phyloP scores from a whole-genome alignment of 2,797 vertebrate genomes.

The Sparus aurata region DNA sequence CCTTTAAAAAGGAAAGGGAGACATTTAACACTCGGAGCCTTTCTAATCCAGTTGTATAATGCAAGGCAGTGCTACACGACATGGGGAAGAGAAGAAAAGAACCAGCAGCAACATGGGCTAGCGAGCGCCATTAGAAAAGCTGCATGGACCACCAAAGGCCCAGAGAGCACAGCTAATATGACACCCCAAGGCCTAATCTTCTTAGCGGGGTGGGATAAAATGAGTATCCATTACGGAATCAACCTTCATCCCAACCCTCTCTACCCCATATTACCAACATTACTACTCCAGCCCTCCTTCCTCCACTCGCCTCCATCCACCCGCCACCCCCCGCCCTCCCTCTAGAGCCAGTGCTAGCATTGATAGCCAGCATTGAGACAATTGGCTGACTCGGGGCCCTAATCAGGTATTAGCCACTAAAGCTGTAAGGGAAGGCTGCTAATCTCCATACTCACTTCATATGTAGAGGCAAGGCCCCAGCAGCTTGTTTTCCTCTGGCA shows the following conservation, averaged over 20 bases:
- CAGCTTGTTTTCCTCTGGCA: slow-evolving; percentile 88
- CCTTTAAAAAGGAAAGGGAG: slow-evolving; percentile 75
- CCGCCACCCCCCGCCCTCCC: slow-evolving; percentile 58
- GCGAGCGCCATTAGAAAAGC: slow-evolving; percentile 91
- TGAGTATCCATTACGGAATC: slow-evolving; percentile 99
- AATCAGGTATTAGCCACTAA: slow-evolving; percentile 98
- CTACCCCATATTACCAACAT: slow-evolving; percentile 67
- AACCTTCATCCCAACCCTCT: slow-evolving; percentile 92
- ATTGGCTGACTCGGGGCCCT: slow-evolving; percentile 93
- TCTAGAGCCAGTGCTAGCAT: slow-evolving; percentile 89
- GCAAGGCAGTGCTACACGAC: slow-evolving; percentile 88
- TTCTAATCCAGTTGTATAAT: slow-evolving; percentile 87
- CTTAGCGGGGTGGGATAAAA: slow-evolving; percentile 98
- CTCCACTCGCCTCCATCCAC: slow-evolving; percentile 29
- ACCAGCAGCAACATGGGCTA: slow-evolving; percentile 64
- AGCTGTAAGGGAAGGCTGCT: slow-evolving; percentile 94
- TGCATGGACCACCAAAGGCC: slow-evolving; percentile 91
- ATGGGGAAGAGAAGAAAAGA: slow-evolving; percentile 58
- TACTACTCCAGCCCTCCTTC: slow-evolving; percentile 58
- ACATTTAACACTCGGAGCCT: slow-evolving; percentile 82
- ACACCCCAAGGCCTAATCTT: slow-evolving; percentile 99
- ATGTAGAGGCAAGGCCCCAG: slow-evolving; percentile 91
- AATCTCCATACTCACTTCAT: slow-evolving; percentile 99
- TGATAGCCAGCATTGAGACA: slow-evolving; percentile 94
- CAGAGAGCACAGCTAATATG: slow-evolving; percentile 97